phyloP scores from a whole-genome alignment of 2,113 vertebrate genomes.

The Terrapene triunguis region DNA sequence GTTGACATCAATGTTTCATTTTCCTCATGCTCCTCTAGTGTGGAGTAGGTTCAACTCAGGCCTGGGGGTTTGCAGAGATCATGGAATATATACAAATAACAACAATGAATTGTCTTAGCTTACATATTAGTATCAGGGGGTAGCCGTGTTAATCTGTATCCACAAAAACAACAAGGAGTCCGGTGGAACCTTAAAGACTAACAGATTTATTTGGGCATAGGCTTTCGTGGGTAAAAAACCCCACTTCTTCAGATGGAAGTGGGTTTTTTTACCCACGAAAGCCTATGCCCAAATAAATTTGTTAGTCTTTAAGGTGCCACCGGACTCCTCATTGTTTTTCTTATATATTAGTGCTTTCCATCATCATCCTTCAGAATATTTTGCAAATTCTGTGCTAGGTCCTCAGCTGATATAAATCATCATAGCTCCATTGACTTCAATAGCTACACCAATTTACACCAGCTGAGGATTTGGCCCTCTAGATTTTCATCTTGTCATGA shows the following conservation, averaged over 20 bases:
- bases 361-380: not conserved
- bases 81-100: not conserved
- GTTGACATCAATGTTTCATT: not conserved
- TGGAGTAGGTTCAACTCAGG: fast-evolving
- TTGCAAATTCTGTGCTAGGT: not conserved
- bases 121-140: not conserved
- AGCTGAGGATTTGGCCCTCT: not conserved
- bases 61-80: fast-evolving
- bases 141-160: too few relatives aligned
- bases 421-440: not conserved
- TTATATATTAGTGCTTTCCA: not conserved
- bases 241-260: too few relatives aligned
- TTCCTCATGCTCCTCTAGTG: not conserved
- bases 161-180: too few relatives aligned
- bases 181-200: too few relatives aligned
- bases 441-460: not conserved
- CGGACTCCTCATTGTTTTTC: too few relatives aligned
- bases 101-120: not conserved
- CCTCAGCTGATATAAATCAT: not conserved
- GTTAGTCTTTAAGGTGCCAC: too few relatives aligned
- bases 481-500: not conserved
- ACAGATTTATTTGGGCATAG: too few relatives aligned
- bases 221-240: too few relatives aligned
- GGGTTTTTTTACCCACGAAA: too few relatives aligned
- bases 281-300: too few relatives aligned